Percentiles rank a stretch among this genome's conserved stretches.
These are phyloP conservation scores for Catharus minimus DNA, from an alignment of 2,113 vertebrate genomes.

Conservation along the genomic window DNA sequence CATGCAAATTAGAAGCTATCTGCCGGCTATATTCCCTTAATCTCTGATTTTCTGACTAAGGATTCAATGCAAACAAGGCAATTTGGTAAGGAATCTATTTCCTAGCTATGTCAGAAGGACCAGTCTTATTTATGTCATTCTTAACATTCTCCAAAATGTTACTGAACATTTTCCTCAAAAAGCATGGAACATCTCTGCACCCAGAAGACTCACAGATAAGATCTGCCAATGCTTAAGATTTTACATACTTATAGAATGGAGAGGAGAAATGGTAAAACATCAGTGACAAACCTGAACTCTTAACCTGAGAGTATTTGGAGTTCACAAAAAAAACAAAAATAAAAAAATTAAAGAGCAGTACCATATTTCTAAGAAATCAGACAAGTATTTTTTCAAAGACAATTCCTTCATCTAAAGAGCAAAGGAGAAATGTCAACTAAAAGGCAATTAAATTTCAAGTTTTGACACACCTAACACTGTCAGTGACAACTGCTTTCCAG, in stretches of 20 bases:
- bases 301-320: not conserved
- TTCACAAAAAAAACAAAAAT: not conserved
- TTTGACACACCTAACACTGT: not conserved
- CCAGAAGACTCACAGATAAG: not conserved
- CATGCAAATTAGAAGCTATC: not conserved
- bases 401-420: not conserved
- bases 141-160: not conserved
- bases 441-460: not conserved
- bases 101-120: not conserved
- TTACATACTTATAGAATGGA: not conserved
- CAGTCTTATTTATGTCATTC: not conserved
- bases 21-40: not conserved
- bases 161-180: not conserved
- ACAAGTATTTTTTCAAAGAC: not conserved
- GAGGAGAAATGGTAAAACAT: not conserved
- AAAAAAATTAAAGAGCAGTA: not conserved
- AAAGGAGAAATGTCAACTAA: not conserved
- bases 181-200: not conserved
- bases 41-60: not conserved
- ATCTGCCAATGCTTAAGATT: not conserved
- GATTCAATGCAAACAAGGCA: not conserved
- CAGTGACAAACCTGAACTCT: not conserved
- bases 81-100: not conserved
- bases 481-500: not conserved
- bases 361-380: not conserved